Percentiles rank a stretch among this genome's conserved stretches.
Conservation (phyloP, 2,888 invertebrate genomes). For the Ectropis crepuscularia region DNA sequence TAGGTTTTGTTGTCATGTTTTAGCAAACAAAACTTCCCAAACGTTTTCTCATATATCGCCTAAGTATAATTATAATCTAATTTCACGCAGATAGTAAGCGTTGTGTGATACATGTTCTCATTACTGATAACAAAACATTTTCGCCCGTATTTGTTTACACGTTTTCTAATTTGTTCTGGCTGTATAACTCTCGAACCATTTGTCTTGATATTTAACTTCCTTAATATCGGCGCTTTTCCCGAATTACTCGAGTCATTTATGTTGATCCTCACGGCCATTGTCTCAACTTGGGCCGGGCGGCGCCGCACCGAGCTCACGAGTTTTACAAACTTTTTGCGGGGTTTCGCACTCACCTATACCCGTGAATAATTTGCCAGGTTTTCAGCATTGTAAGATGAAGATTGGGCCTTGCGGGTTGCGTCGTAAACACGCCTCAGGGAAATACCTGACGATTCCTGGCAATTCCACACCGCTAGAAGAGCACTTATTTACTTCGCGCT, state of each 20-base stretch:
- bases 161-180: conserved; percentile 28
- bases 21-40: too few species aligned
- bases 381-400: conserved; percentile 55
- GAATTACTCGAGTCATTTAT: conserved; percentile 38
- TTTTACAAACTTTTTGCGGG: conserved; percentile 48
- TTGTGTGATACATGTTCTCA: not conserved
- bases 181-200: conserved; percentile 29
- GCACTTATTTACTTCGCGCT: conserved; percentile 53
- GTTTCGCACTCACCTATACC: conserved; percentile 53
- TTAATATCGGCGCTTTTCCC: conserved; percentile 32
- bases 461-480: conserved; percentile 43
- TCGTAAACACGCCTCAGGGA: conserved; percentile 74
- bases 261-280: conserved; percentile 42
- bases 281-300: conserved; percentile 44
- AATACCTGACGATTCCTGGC: conserved; percentile 57
- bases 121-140: conserved; percentile 2
- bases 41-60: too few species aligned
- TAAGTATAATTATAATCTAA: too few species aligned
- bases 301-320: conserved; percentile 25
- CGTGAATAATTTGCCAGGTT: conserved; percentile 60
- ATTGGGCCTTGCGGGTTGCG: conserved; percentile 57
- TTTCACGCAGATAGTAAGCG: too few species aligned
- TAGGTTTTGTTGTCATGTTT: too few species aligned
- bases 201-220: conserved; percentile 37
- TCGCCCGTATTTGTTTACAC: conserved; percentile 19